Base-by-base conservation (phyloP, 2,888 invertebrate genomes). In the Hyposoter dolosus region DNA sequence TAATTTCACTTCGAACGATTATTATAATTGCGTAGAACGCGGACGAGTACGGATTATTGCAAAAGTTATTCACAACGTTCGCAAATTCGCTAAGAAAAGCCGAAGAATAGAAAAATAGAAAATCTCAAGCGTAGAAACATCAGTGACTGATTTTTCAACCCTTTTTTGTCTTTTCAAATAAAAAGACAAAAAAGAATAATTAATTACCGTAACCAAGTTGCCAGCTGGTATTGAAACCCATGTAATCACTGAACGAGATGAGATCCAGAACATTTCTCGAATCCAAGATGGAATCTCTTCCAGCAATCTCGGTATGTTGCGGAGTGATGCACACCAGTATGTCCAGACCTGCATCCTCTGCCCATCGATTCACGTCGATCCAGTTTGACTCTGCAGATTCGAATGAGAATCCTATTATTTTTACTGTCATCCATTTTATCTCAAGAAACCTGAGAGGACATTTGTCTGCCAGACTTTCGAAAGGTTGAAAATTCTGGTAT, bases 151-250 rank as follows among this genome's bases (percentile, higher is more conserved):
- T 10, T 12, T 23, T 23, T 56, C 12, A 56, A 23, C n/a, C n/a
- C n/a, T n/a, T n/a, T n/a, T n/a, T n/a, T n/a, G n/a, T n/a, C n/a
- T n/a, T n/a, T n/a, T n/a, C n/a, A n/a, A n/a, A n/a, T n/a, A 23
- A 53, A 50, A 17, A 7, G 28, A 60, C 50, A 23, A 78, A 23
- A 35, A 56, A 0, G 47, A 35, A 28, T 82, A 40, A 69, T 76
- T 76, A 76, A 79, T 94, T 93, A 97, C 97, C 97, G 91, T 96
- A 96, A 80, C 97, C 97, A 28, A 97, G 93, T 93, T 97, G 97
- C 97, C 97, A 98, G 88, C 95, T 96, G 35, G 96, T 95, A 83
- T 96, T 95, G 9, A 96, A 95, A 53, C 96, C 95, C 83, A 96
- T 95, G 90, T 95, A 95, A 84, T 96, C 96, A 7, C 97, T 96